Evolutionary conservation across 1,140 invertebrate genomes (phyloP), one percentile per base, ranked within the genome.

Genomic region (Sycobia sp.): DNA sequence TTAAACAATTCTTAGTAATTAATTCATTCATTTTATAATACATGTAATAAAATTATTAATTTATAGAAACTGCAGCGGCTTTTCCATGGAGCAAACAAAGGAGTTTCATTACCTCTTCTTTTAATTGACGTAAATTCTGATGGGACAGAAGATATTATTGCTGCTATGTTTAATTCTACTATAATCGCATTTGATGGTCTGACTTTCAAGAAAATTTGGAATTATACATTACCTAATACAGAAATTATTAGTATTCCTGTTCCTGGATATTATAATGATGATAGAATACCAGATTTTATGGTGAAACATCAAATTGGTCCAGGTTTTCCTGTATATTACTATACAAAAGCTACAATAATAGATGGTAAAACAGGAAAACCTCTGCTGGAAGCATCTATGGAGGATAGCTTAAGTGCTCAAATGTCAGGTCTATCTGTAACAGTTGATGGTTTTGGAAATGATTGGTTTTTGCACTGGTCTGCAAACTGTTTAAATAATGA

Each of bases 271-370:
- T 95, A 91, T 67, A 91, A 94, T 73, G 85, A 88, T 65, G 92
- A 94, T 73, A 82, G 88, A 61, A 78, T 90, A n/a, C 91, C 91
- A 0, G 92, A 94, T 71, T 91, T 95, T 68, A 84, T 94, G 77
- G 84, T 95, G 0, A 91, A 92, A 70, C 91, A 91, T 72, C 87
- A 91, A 71, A 85, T 86, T 62, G 91, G 90, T 1, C 87, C 88
- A 1, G 89, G 87, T 9, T 92, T 87, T 76, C 89, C 90, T 1
- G 80, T 89, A 0, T 92, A 91, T 74, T 92, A 91, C 76, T 89
- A 90, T 68, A 89, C 91, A 7, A 65, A 87, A 73, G 87, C 88
- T 5, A 88, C 86, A 5, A 83, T 92, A 25, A 69, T 92, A 9
- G 87, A 90, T 76, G 89, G 91, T 20, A 79, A 84, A 79, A 87